Percentiles rank a stretch among this genome's conserved stretches.
These are phyloP conservation scores for Myiagra hebetior DNA, from an alignment of 2,113 vertebrate species.

Conservation along the genomic window DNA sequence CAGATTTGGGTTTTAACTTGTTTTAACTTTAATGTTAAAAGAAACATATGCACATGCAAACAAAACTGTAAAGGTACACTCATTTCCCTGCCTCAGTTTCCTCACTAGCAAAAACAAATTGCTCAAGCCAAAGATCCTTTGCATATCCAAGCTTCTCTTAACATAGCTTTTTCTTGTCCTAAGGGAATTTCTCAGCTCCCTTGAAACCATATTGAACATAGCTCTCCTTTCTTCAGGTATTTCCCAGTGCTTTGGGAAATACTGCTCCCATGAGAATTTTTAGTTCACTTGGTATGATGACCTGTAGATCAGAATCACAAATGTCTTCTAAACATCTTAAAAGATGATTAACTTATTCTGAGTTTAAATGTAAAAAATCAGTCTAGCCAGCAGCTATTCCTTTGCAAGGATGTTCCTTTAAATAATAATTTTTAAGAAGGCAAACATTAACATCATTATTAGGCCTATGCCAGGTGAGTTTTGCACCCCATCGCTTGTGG, in stretches of 20 bases:
- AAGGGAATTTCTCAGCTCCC: neutral
- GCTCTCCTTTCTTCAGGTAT: neutral
- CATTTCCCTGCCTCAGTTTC: neutral
- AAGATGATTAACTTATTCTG: neutral
- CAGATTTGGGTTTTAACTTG: neutral
- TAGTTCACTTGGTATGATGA: neutral
- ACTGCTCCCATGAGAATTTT: neutral
- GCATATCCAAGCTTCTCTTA: neutral
- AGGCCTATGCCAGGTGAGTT: neutral
- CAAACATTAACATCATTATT: neutral
- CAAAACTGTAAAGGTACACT: accelerated
- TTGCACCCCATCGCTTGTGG: neutral
- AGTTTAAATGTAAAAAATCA: neutral
- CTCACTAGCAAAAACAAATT: neutral
- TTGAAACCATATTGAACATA: neutral
- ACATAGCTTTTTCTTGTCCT: neutral
- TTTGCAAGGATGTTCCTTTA: neutral
- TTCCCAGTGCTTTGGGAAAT: neutral
- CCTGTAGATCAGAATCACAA: neutral
- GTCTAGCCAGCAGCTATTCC: neutral
- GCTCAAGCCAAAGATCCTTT: neutral
- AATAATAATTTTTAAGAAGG: neutral
- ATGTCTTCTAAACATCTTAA: neutral
- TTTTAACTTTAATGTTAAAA: neutral
- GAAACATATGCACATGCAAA: neutral